Percentiles rank a stretch among this genome's conserved stretches.
Evolutionary conservation across 1,140 invertebrate genomes (phyloP).

Genomic region (Cecropterus lyciades): DNA sequence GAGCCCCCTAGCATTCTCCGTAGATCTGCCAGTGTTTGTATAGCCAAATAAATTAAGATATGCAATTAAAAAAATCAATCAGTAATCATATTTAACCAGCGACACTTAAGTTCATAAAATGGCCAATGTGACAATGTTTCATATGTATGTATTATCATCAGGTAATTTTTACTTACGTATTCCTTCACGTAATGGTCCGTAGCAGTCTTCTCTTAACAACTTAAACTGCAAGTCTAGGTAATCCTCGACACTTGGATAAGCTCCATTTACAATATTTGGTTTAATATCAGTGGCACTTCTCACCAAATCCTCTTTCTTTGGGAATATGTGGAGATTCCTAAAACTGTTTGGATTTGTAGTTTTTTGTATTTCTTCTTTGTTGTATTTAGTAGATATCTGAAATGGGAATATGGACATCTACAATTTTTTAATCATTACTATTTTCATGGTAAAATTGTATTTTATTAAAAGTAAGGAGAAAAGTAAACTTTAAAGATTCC

Average conservation of each 20-base stretch:
- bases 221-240: slow-evolving; percentile 75
- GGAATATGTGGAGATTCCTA: slow-evolving; percentile 67
- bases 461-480: too few relatives aligned
- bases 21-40: too few relatives aligned
- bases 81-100: too few relatives aligned
- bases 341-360: slow-evolving; percentile 49
- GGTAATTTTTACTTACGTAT: slow-evolving; percentile 52
- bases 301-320: slow-evolving; percentile 61
- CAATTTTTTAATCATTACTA: too few relatives aligned
- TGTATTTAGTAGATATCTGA: slow-evolving; percentile 35
- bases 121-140: too few relatives aligned
- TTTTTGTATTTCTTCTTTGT: slow-evolving; percentile 21
- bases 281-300: slow-evolving; percentile 50
- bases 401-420: slow-evolving; percentile 5
- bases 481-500: too few relatives aligned
- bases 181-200: slow-evolving; percentile 71
- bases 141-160: too few relatives aligned
- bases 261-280: slow-evolving; percentile 71
- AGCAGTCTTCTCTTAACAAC: slow-evolving; percentile 72
- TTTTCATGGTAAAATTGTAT: too few relatives aligned
- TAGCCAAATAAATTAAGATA: too few relatives aligned
- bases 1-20: too few relatives aligned
- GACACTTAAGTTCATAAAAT: too few relatives aligned
- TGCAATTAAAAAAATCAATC: too few relatives aligned
- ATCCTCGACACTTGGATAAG: slow-evolving; percentile 63